Evolutionary conservation across 1,140 invertebrate genomes (phyloP).

Genomic region (Copidosoma floridanum): DNA sequence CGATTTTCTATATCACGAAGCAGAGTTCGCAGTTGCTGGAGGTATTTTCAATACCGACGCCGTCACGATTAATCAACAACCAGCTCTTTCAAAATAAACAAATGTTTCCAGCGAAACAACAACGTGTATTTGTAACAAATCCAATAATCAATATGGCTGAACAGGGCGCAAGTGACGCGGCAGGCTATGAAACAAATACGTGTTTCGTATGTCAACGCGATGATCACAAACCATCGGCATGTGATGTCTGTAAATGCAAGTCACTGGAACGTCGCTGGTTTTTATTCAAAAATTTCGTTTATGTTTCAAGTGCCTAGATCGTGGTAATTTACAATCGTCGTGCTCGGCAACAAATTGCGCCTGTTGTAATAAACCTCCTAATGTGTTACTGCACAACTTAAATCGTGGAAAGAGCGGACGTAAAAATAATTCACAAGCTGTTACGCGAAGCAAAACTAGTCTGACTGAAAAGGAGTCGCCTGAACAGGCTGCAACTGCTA

Average conservation of each 20-base stretch:
- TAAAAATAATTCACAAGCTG: too few relatives aligned
- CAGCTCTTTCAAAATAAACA: neutral
- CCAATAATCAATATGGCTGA: too few relatives aligned
- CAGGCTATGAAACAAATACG: neutral
- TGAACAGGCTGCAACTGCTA: too few relatives aligned
- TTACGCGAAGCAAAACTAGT: too few relatives aligned
- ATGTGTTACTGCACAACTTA: too few relatives aligned
- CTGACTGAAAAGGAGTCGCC: too few relatives aligned
- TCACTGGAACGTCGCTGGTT: neutral
- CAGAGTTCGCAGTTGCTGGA: neutral
- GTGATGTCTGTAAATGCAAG: neutral
- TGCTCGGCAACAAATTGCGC: too few relatives aligned
- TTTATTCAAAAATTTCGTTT: neutral
- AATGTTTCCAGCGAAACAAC: neutral
- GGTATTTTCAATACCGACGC: neutral
- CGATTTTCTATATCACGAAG: neutral
- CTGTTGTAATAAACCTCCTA: too few relatives aligned
- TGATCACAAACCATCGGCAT: neutral
- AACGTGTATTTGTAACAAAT: neutral
- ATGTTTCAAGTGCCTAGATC: too few relatives aligned
- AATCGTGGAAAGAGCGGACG: too few relatives aligned
- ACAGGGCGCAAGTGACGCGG: neutral
- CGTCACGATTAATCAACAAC: neutral
- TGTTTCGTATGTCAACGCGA: neutral
- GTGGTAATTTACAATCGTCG: too few relatives aligned